Conservation (phyloP, 2,797 vertebrate species). For the Chanos chanos region DNA sequence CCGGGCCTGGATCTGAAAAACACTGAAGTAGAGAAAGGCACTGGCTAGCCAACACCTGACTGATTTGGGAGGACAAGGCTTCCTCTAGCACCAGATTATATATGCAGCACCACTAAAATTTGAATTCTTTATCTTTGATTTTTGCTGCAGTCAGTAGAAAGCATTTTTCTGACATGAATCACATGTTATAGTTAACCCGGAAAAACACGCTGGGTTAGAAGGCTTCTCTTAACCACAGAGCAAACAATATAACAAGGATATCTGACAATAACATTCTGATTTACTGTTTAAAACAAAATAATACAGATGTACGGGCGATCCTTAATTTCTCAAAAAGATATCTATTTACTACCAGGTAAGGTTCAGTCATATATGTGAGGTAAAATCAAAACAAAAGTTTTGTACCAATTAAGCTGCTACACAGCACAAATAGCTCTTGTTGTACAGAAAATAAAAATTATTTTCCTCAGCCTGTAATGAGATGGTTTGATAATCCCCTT, state of each 20-base stretch:
- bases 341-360: too few species aligned
- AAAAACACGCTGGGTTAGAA: conserved; percentile 24
- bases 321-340: too few species aligned
- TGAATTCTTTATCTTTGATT: conserved; percentile 1
- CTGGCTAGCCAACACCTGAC: conserved; percentile 56
- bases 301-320: not conserved
- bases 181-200: conserved; percentile 30
- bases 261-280: not conserved
- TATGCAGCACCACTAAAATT: conserved; percentile 40
- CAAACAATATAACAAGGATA: conserved; percentile 1
- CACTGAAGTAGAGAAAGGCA: conserved; percentile 61
- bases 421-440: not conserved
- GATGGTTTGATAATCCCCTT: not conserved
- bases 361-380: too few species aligned
- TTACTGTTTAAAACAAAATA: not conserved
- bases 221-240: conserved; percentile 7
- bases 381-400: too few species aligned
- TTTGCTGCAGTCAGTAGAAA: conserved; percentile 46
- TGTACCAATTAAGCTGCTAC: not conserved
- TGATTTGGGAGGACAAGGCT: conserved; percentile 31
- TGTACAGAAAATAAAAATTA: not conserved
- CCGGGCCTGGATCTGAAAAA: too few species aligned
- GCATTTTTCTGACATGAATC: conserved; percentile 40
- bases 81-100: conserved; percentile 60
- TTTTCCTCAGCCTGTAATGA: not conserved